Base-by-base conservation (phyloP, 2,797 vertebrate genomes). In the Hemitrygon akajei region DNA sequence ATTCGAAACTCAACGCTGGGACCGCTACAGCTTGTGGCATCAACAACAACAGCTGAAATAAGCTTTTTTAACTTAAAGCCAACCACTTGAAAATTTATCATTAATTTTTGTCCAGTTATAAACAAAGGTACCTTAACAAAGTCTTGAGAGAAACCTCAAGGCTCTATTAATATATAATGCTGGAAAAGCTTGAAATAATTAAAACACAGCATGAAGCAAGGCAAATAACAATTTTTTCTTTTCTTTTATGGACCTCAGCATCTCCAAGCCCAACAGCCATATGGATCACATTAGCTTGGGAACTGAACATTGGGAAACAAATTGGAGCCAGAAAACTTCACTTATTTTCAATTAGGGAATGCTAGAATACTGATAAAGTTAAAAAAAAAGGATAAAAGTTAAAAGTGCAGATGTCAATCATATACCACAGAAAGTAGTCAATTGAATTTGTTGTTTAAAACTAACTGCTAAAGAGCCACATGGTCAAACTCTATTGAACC, bases 371-470 rank as follows among this genome's bases (percentile, higher is more conserved):
- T 66, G 58, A 87, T 63, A 14, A 37, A 84, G 60, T 69, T 69
- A n/a, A 63, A 87, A n/a, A 87, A 87, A 66, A 66, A 87, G 18
- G 84, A n/a, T 30, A 63, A 87, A 12, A 87, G 60, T 66, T 87
- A 30, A 87, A 87, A 66, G 87, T 87, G 30, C 58, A n/a, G 60
- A 34, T 87, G 30, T 34, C 16, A 6, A 87, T 22, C 7, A 34
- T 87, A 0, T 63, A 66, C 14, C 58, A 87, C n/a, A 60, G 58
- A 7, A 16, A 60, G 16, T 69, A 25, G 2, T 3, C 47, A 69
- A 89, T 3, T 18, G 79, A 20, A 80, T 80, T 7, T 80, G 16
- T 16, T 89, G 16, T 69, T 69, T 60, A 37, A 89, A 37, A 60
- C 16, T 89, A 66, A 20, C 66, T 69, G 11, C 7, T 66, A 7